Evolutionary conservation across 2,888 invertebrate genomes (phyloP).

Genomic region (Chydorus sphaericus): DNA sequence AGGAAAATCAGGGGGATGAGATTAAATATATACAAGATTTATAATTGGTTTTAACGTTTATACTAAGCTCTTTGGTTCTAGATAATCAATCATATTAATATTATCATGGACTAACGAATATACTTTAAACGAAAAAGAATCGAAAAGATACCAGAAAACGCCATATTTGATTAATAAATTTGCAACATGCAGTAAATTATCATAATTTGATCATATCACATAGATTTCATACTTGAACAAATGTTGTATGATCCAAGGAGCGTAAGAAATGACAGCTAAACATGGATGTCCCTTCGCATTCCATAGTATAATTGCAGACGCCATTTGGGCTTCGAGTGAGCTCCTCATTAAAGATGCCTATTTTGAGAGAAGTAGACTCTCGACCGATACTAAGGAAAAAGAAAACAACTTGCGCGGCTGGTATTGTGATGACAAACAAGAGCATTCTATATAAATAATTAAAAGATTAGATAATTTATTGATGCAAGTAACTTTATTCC

Average conservation of each 20-base stretch:
- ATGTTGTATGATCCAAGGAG: conserved; percentile 52
- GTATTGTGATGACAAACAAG: conserved; percentile 30
- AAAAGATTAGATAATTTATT: neutral
- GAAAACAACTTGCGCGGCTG: conserved; percentile 30
- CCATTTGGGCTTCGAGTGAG: conserved; percentile 9
- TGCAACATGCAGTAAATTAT: no score
- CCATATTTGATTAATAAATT: neutral
- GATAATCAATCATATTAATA: no score
- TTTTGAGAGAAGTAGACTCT: conserved; percentile 24
- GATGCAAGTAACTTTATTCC: neutral
- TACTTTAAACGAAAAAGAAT: no score
- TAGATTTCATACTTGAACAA: conserved; percentile 23
- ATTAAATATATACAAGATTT: no score
- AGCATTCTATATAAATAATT: conserved; percentile 10
- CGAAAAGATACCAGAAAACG: no score
- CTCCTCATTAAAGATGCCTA: conserved; percentile 30
- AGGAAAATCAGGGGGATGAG: no score
- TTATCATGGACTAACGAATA: no score
- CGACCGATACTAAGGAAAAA: conserved; percentile 29
- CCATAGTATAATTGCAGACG: conserved; percentile 7
- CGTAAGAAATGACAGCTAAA: conserved; percentile 61
- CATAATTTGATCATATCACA: no score
- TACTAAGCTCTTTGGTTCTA: no score
- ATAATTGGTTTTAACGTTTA: no score
- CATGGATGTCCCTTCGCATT: conserved; percentile 10